Percentiles rank a stretch among this genome's conserved stretches.
phyloP scores from a whole-genome alignment of 2,113 vertebrate genomes.

The Pao palembangensis region DNA sequence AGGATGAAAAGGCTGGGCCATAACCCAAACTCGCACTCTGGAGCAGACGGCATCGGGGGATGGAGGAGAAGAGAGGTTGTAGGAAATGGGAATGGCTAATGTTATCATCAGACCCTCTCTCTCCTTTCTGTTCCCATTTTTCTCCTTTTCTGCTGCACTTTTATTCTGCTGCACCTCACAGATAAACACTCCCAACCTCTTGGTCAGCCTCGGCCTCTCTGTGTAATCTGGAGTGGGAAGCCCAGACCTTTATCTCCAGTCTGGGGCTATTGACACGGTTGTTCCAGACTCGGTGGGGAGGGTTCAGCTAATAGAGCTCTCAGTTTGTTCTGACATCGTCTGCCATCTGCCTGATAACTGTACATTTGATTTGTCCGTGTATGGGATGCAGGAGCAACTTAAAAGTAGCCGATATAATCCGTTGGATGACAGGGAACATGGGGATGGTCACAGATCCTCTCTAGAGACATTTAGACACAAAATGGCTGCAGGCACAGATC shows the following conservation, averaged over 20 bases:
- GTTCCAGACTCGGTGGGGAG: slow-evolving; percentile 43
- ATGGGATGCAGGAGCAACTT: slow-evolving; percentile 6
- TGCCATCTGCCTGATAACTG: slow-evolving; percentile 15
- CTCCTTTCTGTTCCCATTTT: slow-evolving; percentile 24
- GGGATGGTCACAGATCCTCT: not conserved
- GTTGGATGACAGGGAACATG: not conserved
- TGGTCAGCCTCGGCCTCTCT: slow-evolving; percentile 5
- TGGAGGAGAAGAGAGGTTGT: slow-evolving; percentile 48
- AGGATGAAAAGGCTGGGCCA: slow-evolving; percentile 34
- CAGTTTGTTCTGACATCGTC: slow-evolving; percentile 35
- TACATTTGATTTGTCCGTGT: slow-evolving; percentile 38
- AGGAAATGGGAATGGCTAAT: slow-evolving; percentile 50
- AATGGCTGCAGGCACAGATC: slow-evolving; percentile 7
- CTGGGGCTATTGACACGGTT: slow-evolving; percentile 47
- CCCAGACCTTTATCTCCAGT: slow-evolving; percentile 46
- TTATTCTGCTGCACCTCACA: slow-evolving; percentile 38
- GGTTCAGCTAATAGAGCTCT: slow-evolving; percentile 34
- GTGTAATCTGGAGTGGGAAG: slow-evolving; percentile 43
- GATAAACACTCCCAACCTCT: slow-evolving; percentile 19
- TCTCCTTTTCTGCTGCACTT: slow-evolving; percentile 21
- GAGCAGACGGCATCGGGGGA: slow-evolving; percentile 38
- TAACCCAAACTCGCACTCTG: slow-evolving; percentile 17
- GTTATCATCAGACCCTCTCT: slow-evolving; percentile 36
- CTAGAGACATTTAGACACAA: slow-evolving; percentile 5
- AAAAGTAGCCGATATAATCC: slow-evolving; percentile 10